These are phyloP conservation scores for Eurosta solidaginis DNA, from an alignment of 1,140 invertebrate species.

Conservation along the genomic window DNA sequence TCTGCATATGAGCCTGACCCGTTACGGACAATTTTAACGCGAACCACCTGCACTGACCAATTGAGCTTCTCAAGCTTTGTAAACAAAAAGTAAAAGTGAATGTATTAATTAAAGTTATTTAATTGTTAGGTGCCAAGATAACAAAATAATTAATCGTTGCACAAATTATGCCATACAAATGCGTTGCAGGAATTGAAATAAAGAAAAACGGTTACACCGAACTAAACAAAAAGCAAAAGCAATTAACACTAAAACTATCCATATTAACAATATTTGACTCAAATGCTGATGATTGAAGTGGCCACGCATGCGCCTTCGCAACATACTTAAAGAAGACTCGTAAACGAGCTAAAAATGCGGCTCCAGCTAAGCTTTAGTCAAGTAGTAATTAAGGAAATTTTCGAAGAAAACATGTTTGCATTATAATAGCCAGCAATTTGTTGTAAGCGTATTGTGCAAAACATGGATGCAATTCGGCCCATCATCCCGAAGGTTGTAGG, in stretches of 20 bases:
- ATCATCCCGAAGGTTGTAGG: too few relatives aligned
- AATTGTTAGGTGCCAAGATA: not conserved
- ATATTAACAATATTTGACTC: not conserved
- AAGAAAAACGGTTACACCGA: not conserved
- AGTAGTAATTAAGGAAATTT: not conserved
- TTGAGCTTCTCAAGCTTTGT: not conserved
- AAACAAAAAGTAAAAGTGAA: conserved; percentile 24
- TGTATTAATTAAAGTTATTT: conserved; percentile 10
- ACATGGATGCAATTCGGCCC: too few relatives aligned
- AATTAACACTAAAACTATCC: not conserved
- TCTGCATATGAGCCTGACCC: too few relatives aligned
- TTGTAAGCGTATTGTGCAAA: too few relatives aligned
- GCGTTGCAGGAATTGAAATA: not conserved
- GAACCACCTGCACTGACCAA: too few relatives aligned
- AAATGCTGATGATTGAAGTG: not conserved
- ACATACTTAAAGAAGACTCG: not conserved
- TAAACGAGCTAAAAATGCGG: too few relatives aligned
- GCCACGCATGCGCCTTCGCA: not conserved
- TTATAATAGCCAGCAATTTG: too few relatives aligned
- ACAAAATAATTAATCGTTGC: conserved; percentile 14
- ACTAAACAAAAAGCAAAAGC: not conserved
- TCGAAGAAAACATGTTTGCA: too few relatives aligned
- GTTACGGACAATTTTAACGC: too few relatives aligned
- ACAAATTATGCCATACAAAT: not conserved
- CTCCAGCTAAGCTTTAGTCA: not conserved